These are phyloP conservation scores for Indri indri DNA, from an alignment of 2,113 vertebrate genomes.

Conservation along the genomic window DNA sequence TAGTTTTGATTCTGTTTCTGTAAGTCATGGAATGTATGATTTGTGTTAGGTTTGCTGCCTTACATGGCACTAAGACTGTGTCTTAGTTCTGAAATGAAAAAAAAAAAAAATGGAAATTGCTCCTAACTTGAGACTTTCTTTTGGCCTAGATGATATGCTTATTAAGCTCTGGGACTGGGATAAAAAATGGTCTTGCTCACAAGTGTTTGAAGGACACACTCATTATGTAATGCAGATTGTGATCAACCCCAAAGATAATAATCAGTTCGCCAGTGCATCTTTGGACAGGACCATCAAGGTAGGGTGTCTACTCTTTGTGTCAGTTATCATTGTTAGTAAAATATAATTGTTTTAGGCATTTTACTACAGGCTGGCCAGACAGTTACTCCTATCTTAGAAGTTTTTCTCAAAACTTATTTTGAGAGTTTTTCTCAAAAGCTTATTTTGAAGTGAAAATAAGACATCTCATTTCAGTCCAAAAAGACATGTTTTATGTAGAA, in stretches of 20 bases:
- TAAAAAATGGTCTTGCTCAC: slow-evolving; percentile 98
- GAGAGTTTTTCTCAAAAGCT: neutral
- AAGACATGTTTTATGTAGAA: neutral
- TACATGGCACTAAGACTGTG: neutral
- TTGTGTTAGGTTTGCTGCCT: slow-evolving; percentile 16
- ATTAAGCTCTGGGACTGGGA: slow-evolving; percentile 99
- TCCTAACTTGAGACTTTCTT: slow-evolving; percentile 55
- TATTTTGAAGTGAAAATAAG: slow-evolving; percentile 41
- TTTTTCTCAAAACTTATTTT: too few relatives aligned
- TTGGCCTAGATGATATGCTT: slow-evolving; percentile 95
- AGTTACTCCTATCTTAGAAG: neutral
- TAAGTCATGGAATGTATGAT: neutral
- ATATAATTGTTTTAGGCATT: neutral
- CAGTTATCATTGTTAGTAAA: neutral
- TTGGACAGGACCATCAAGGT: slow-evolving; percentile 99
- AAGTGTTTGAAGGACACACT: slow-evolving; percentile 99
- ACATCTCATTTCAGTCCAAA: slow-evolving; percentile 21
- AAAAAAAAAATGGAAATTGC: slow-evolving; percentile 21
- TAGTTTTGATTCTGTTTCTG: slow-evolving; percentile 1
- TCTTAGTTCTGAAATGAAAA: slow-evolving; percentile 36
- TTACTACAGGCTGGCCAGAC: neutral
- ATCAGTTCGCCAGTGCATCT: slow-evolving; percentile 98
- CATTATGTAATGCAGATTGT: slow-evolving; percentile 99
- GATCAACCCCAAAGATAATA: slow-evolving; percentile 99
- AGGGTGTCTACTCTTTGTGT: slow-evolving; percentile 21